A percentile compares a stretch with the other conserved stretches of the same genome.
Evolutionary conservation across 2,113 vertebrate genomes (phyloP).

Genomic region (Aphelocoma coerulescens): DNA sequence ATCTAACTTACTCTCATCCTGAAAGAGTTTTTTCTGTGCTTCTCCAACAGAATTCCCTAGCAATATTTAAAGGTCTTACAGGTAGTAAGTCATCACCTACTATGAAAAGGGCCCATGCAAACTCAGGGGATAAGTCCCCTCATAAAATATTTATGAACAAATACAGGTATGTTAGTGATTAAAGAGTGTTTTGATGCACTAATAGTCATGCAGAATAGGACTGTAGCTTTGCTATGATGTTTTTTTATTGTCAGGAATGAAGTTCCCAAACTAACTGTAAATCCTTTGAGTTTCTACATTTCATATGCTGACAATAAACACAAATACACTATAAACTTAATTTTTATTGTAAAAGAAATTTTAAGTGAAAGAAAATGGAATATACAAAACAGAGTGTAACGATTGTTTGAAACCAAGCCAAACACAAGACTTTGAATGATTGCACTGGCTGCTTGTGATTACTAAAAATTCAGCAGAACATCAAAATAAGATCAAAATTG

Average conservation of each 20-base stretch:
- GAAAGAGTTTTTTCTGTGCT: not conserved
- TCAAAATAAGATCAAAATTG: conserved; percentile 16
- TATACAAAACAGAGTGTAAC: not conserved
- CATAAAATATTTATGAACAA: not conserved
- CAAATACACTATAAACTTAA: not conserved
- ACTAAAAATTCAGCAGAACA: not conserved
- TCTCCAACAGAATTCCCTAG: not conserved
- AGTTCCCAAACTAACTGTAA: not conserved
- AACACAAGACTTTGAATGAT: not conserved
- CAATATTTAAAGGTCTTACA: not conserved
- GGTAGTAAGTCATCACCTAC: not conserved
- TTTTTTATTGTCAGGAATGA: not conserved
- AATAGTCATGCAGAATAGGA: not conserved
- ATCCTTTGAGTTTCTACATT: not conserved
- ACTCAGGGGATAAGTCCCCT: not conserved
- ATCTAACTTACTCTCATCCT: not conserved
- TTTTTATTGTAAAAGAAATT: not conserved
- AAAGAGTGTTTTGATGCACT: not conserved
- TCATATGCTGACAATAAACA: not conserved
- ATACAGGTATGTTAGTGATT: not conserved
- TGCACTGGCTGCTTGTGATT: not conserved
- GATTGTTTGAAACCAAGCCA: not conserved
- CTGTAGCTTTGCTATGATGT: not conserved
- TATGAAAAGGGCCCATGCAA: not conserved
- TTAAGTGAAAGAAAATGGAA: not conserved